Evolutionary conservation across 2,113 vertebrate genomes (phyloP).

Genomic region (Ailurus styani): DNA sequence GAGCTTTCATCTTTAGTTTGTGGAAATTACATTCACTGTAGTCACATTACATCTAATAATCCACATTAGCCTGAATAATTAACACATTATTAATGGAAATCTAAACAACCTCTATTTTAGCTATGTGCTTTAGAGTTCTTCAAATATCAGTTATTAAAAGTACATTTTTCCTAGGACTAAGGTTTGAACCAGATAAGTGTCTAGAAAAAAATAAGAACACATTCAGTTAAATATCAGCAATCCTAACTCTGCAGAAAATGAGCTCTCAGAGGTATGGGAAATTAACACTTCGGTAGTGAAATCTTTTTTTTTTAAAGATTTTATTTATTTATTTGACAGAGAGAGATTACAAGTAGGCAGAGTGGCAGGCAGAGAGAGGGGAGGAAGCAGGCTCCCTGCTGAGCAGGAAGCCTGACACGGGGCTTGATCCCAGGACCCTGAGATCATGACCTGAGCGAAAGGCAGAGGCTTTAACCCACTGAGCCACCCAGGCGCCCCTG

Average conservation of each 20-base stretch:
- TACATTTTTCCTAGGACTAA: background rate
- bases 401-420: too few relatives aligned
- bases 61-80: background rate
- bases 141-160: background rate
- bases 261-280: background rate
- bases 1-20: conserved; percentile 3
- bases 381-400: too few relatives aligned
- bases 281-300: background rate
- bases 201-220: background rate
- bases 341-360: too few relatives aligned
- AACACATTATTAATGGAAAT: background rate
- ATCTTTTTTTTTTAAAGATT: too few relatives aligned
- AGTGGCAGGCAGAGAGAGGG: too few relatives aligned
- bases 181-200: background rate
- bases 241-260: background rate
- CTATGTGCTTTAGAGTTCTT: background rate
- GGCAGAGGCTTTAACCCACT: too few relatives aligned
- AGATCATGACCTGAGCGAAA: too few relatives aligned
- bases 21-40: conserved; percentile 10
- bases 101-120: background rate
- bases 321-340: too few relatives aligned
- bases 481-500: too few relatives aligned
- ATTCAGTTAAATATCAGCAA: conserved; percentile 23
- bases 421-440: too few relatives aligned
- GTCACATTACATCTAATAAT: background rate